A percentile compares a stretch with the other conserved stretches of the same genome.
These are phyloP conservation scores for Parauchenoglanis ngamensis DNA, from an alignment of 2,797 vertebrate species.

Conservation along the genomic window DNA sequence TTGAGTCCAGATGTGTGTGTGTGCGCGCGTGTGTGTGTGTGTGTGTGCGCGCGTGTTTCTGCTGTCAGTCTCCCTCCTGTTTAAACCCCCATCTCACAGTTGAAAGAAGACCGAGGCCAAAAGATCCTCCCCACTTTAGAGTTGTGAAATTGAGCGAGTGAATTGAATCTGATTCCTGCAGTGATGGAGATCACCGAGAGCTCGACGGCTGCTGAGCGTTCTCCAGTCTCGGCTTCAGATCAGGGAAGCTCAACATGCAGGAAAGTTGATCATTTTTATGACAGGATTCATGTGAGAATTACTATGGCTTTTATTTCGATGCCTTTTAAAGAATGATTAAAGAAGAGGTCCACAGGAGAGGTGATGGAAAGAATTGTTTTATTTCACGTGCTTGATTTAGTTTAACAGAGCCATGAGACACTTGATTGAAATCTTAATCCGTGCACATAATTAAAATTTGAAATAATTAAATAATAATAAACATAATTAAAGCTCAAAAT, in stretches of 20 bases:
- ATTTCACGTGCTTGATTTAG: not conserved
- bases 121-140: not conserved
- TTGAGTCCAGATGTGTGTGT: slow-evolving; percentile 63
- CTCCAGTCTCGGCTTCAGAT: not conserved
- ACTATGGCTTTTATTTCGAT: not conserved
- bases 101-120: not conserved
- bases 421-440: not conserved
- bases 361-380: not conserved
- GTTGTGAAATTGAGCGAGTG: slow-evolving; percentile 4
- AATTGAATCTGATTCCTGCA: not conserved
- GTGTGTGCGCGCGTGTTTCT: not conserved
- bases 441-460: not conserved
- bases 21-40: not conserved
- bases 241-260: not conserved
- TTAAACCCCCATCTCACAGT: slow-evolving; percentile 9
- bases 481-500: no score
- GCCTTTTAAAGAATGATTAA: not conserved
- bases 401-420: not conserved
- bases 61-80: not conserved
- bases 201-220: not conserved
- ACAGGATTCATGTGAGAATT: not conserved
- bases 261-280: not conserved
- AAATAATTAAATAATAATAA: no score
- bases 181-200: not conserved
- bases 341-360: not conserved